Conservation (phyloP, 2,113 vertebrate genomes). For the Lipophrys pholis region DNA sequence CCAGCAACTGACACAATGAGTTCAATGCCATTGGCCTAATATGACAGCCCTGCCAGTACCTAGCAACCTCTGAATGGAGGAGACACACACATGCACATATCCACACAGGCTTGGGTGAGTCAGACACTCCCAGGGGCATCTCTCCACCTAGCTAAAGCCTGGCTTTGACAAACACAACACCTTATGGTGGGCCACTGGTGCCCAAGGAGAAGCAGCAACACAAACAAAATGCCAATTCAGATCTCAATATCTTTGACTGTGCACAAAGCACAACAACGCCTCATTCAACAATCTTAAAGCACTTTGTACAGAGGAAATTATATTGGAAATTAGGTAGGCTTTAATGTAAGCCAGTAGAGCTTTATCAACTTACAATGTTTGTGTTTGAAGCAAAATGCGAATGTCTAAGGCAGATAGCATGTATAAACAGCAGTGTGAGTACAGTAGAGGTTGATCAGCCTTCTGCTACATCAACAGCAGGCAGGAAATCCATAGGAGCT, state of each 20-base stretch:
- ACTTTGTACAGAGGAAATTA: constrained; percentile 10
- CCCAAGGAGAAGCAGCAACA: constrained; percentile 55
- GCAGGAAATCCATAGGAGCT: constrained; percentile 71
- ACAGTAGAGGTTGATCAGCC: constrained; percentile 57
- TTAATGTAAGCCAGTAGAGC: not conserved
- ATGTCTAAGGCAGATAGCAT: constrained; percentile 6
- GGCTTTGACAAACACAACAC: constrained; percentile 77
- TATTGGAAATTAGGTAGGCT: not conserved
- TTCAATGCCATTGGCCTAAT: constrained; percentile 65
- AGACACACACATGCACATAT: constrained; percentile 34
- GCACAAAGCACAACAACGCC: not conserved
- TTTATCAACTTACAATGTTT: constrained; percentile 18
- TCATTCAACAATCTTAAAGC: not conserved
- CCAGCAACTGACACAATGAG: constrained; percentile 76
- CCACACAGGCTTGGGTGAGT: constrained; percentile 65
- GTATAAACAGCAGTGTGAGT: constrained; percentile 28
- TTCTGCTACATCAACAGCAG: constrained; percentile 65
- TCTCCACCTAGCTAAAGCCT: constrained; percentile 74
- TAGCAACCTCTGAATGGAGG: constrained; percentile 55
- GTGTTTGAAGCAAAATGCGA: constrained; percentile 34
- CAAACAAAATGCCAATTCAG: constrained; percentile 42
- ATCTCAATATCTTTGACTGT: constrained; percentile 10
- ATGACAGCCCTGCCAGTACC: constrained; percentile 73
- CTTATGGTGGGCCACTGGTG: constrained; percentile 73
- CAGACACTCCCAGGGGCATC: constrained; percentile 71